These are phyloP conservation scores for Fragum sueziense DNA, from an alignment of 2,888 invertebrate species.

Conservation along the genomic window DNA sequence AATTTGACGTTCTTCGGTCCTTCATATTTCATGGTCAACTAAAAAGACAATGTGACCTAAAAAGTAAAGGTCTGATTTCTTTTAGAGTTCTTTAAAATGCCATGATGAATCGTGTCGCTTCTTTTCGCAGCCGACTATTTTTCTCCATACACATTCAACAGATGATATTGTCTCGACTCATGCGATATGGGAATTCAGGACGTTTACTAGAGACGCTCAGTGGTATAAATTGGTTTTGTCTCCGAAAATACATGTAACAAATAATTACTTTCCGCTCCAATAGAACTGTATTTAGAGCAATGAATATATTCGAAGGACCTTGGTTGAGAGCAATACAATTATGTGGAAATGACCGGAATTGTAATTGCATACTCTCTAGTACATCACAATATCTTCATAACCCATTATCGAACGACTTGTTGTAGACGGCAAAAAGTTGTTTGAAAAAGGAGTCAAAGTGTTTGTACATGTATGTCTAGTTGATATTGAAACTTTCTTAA, in stretches of 20 bases:
- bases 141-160: neutral
- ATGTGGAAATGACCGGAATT: neutral
- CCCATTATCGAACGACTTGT: neutral
- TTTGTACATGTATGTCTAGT: too few relatives aligned
- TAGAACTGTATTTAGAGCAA: neutral
- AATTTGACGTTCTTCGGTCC: too few relatives aligned
- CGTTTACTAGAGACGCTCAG: neutral
- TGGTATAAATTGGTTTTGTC: neutral
- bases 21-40: too few relatives aligned
- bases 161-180: neutral
- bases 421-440: too few relatives aligned
- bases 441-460: too few relatives aligned
- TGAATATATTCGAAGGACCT: neutral
- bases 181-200: constrained; percentile 2
- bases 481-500: too few relatives aligned
- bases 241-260: neutral
- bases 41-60: too few relatives aligned
- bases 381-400: neutral
- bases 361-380: neutral
- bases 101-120: neutral
- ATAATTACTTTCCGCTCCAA: neutral
- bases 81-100: too few relatives aligned
- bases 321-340: neutral
- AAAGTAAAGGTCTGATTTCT: too few relatives aligned
- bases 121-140: neutral